Percentiles rank a stretch among this genome's conserved stretches.
phyloP scores from a whole-genome alignment of 2,888 invertebrate species.

The Lasioglossum morio region DNA sequence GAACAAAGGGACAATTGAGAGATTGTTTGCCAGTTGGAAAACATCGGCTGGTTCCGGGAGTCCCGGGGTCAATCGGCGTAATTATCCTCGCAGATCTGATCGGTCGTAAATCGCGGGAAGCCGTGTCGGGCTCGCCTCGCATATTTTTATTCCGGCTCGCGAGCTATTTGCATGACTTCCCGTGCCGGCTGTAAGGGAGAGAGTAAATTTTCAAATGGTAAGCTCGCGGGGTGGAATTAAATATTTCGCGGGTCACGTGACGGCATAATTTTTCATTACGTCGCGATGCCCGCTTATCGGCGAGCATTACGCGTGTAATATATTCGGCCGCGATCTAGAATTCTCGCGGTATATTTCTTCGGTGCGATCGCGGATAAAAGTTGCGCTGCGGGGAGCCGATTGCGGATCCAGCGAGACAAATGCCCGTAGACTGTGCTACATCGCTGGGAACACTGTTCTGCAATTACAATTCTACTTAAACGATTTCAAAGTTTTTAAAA shows the following conservation, averaged over 20 bases:
- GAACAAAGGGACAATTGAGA: not conserved
- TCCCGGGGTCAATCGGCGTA: conserved; percentile 9
- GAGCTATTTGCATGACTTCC: not conserved
- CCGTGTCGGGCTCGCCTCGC: conserved; percentile 8
- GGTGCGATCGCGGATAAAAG: conserved; percentile 8
- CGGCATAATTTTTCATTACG: conserved; percentile 45
- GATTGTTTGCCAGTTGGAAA: conserved; percentile 10
- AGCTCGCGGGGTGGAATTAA: conserved; percentile 15
- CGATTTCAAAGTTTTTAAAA: too few species aligned
- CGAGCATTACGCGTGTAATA: conserved; percentile 22
- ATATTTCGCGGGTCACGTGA: conserved; percentile 47
- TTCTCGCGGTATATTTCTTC: conserved; percentile 27
- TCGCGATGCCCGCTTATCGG: conserved; percentile 40
- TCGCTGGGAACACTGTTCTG: not conserved
- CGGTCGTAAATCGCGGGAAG: conserved; percentile 20
- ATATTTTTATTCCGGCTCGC: conserved; percentile 9
- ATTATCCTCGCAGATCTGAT: conserved; percentile 13
- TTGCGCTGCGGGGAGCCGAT: conserved; percentile 14
- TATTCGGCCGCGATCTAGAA: conserved; percentile 6
- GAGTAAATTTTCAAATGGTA: not conserved
- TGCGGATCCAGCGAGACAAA: not conserved
- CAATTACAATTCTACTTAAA: not conserved
- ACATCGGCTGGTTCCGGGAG: not conserved
- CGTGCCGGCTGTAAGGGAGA: not conserved
- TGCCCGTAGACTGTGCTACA: not conserved